Evolutionary conservation across 92 coral and sea anemone genomes (phyloP), one percentile per base, ranked within the genome.

Genomic region (Epizoanthus fatuus): DNA sequence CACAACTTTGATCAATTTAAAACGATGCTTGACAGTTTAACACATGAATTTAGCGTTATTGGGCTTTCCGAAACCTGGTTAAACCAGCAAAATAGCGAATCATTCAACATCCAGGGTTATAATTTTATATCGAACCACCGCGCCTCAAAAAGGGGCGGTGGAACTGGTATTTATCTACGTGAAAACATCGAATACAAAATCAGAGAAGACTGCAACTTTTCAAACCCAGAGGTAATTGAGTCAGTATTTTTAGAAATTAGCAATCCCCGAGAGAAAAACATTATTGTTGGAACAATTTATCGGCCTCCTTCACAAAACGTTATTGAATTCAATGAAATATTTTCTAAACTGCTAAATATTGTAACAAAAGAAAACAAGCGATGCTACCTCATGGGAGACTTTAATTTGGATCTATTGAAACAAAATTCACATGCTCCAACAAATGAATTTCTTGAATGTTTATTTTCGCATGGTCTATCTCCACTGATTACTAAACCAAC

Each of bases 401-500:
- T 78, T 74, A 88, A 91, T 69, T 38, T 92, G 3, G 92, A 89
- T 63, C 80, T 84, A 13, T 74, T 92, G 19, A 81, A 84, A 20
- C 54, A 88, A 57, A 74, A 84, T 22, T 51, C 54, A 3, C 84
- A 89, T 14, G 57, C 57, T 29, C 72, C 76, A 15, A 88, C 92
- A 20, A 59, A 79, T 47, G 83, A 75, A 60, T 89, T 89, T 67
- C 39, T 93, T 29, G 80, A 84, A 57, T 45, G 52, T 2, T 60
- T 93, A 32, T 86, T 76, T 14, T 83, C 90, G 55, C 49, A 71
- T 38, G 74, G 29, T n/a, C 25, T 86, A 22, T 74, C 81, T 58
- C 93, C 94, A 17, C 63, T 81, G 47, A 84, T 88, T 32, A 83
- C 83, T 8, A 93, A 84, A 32, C 92, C 92, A 25, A 87, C 92